Conservation (phyloP, 2,113 vertebrate genomes). For the Eolophus roseicapilla region DNA sequence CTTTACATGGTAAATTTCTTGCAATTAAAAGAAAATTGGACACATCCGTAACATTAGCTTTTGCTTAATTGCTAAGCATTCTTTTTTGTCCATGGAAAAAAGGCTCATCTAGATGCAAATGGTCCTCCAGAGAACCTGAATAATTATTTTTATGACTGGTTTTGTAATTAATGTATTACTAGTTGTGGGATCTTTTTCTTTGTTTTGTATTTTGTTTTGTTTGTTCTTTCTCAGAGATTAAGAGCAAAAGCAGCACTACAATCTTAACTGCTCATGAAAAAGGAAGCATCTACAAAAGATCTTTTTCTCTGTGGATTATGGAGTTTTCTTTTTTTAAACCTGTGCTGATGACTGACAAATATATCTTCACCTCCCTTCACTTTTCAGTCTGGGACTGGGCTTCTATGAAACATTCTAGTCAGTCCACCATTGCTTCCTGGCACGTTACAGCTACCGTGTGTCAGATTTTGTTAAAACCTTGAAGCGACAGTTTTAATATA, state of each 20-base stretch:
- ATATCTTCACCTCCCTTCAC: neutral
- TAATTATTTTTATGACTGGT: slow-evolving; percentile 11
- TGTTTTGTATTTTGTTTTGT: neutral
- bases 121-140: neutral
- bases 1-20: neutral
- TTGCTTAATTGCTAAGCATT: slow-evolving; percentile 1
- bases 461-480: neutral
- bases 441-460: neutral
- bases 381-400: neutral
- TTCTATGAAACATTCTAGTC: neutral
- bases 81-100: neutral
- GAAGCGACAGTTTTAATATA: neutral
- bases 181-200: neutral
- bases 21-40: slow-evolving; percentile 24
- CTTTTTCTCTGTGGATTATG: neutral
- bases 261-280: neutral
- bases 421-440: neutral
- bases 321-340: neutral
- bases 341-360: neutral
- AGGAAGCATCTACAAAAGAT: neutral
- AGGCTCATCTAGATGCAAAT: slow-evolving; percentile 27
- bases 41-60: neutral
- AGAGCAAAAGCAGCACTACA: neutral
- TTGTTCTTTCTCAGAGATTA: neutral
- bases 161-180: slow-evolving; percentile 19